Base-by-base conservation (phyloP, 2,113 vertebrate species). In the Formicarius rufipectus region DNA sequence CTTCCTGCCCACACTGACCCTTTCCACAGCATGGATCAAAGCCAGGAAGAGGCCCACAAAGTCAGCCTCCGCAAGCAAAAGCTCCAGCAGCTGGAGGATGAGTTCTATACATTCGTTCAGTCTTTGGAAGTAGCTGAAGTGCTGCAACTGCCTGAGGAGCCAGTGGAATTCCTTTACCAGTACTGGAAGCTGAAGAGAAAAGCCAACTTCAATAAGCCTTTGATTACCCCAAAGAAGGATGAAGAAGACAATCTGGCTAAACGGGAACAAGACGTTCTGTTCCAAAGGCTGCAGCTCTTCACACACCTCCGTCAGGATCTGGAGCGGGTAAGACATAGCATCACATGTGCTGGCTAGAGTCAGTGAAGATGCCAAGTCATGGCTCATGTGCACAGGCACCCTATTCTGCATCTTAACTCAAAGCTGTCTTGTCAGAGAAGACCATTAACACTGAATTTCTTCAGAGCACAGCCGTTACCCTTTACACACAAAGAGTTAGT, bases 181-280 rank as follows among this genome's bases (percentile, higher is more conserved):
- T 99, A 99, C 98, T 99, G 99, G 99, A 99, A 99, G 89, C 95
- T 99, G 82, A 99, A 99, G 96, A 98, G 99, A 91, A 99, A 99
- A 97, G 98, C 98, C 86, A 99, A 99, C 96, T 99, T 99, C 97
- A 99, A 99, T 97, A 99, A 98, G 97, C 99, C 99, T 50, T 98
- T 99, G 59, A 98, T 99, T 93, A 99, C 99, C 39, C 99, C 99
- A 94, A 99, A 99, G 97, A 99, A 98, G 96, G 99, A 99, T 9
- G 99, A 99, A 94, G 99, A 99, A 97, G 99, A 99, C 96, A 99
- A 99, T 97, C 98, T 99, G 96, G 99, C 99, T 1, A 99, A 99
- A 67, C 98, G 98, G 55, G 99, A 99, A 96, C 99, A 99, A 96
- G 99, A 99, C 47, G 99, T 99, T 90, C 98, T 99, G 92, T 98